Evolutionary conservation across 2,797 vertebrate genomes (phyloP).

Genomic region (Buphagus erythrorhynchus): DNA sequence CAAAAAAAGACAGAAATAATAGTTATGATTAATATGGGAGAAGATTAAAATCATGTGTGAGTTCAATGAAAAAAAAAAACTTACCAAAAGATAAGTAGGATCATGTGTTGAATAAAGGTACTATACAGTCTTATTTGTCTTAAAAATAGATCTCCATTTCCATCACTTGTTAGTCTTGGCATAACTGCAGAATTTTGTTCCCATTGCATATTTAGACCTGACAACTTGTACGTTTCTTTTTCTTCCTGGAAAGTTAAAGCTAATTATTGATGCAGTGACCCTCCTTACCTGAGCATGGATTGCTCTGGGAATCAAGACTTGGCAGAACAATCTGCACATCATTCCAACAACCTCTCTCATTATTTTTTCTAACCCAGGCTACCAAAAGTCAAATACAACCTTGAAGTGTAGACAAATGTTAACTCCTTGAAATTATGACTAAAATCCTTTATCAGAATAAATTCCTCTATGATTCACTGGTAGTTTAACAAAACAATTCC

Average conservation of each 20-base stretch:
- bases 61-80: background rate
- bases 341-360: background rate
- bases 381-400: background rate
- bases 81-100: background rate
- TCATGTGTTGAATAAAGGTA: background rate
- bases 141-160: constrained; percentile 37
- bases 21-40: background rate
- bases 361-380: background rate
- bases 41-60: background rate
- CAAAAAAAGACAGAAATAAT: background rate
- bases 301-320: constrained; percentile 12
- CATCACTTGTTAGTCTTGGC: constrained; percentile 47
- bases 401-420: background rate
- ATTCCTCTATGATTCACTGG: background rate
- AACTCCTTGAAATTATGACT: background rate
- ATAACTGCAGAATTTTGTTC: constrained; percentile 36
- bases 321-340: background rate
- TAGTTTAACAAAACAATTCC: background rate
- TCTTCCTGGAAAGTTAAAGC: constrained; percentile 23
- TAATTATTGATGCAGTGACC: constrained; percentile 7
- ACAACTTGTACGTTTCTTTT: background rate
- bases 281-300: constrained; percentile 11
- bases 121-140: background rate
- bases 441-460: background rate
- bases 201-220: constrained; percentile 22